Evolutionary conservation across 2,888 invertebrate genomes (phyloP).

Genomic region (Pimpla rufipes): DNA sequence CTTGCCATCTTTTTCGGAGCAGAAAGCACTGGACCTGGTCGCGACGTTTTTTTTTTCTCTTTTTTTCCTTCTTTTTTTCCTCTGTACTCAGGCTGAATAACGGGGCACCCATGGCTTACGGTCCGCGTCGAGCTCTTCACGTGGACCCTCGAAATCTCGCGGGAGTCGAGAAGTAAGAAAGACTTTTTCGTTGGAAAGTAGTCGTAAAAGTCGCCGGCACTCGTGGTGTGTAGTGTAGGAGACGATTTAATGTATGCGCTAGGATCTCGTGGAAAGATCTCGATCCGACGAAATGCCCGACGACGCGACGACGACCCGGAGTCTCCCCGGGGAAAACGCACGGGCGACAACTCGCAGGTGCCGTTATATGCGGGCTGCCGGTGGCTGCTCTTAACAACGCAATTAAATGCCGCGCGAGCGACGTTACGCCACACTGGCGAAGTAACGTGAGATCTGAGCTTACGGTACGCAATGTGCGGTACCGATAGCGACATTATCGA

Average conservation of each 20-base stretch:
- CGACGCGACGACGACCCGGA: slow-evolving; percentile 26
- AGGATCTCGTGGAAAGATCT: slow-evolving; percentile 32
- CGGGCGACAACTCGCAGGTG: slow-evolving; percentile 56
- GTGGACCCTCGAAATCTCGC: not conserved
- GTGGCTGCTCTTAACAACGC: slow-evolving; percentile 65
- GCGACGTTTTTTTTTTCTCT: not conserved
- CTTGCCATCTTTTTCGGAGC: not conserved
- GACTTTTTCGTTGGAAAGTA: not conserved
- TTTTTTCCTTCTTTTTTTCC: not conserved
- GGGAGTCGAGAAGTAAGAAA: not conserved
- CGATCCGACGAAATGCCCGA: slow-evolving; percentile 27
- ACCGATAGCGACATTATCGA: slow-evolving; percentile 32
- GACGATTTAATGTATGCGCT: not conserved
- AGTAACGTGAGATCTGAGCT: slow-evolving; percentile 47
- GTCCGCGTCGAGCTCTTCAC: not conserved
- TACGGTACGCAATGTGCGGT: slow-evolving; percentile 49
- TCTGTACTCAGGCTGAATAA: slow-evolving; percentile 5
- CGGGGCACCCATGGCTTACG: slow-evolving; percentile 5
- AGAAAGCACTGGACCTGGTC: not conserved
- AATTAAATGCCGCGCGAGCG: slow-evolving; percentile 66
- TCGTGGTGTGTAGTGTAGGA: no score
- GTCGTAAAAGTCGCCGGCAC: not conserved
- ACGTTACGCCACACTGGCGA: slow-evolving; percentile 58
- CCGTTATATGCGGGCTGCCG: slow-evolving; percentile 58
- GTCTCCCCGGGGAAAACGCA: slow-evolving; percentile 24